A percentile compares a stretch with the other conserved stretches of the same genome.
Evolutionary conservation across 2,113 vertebrate species (phyloP).

Genomic region (Sturnus vulgaris): DNA sequence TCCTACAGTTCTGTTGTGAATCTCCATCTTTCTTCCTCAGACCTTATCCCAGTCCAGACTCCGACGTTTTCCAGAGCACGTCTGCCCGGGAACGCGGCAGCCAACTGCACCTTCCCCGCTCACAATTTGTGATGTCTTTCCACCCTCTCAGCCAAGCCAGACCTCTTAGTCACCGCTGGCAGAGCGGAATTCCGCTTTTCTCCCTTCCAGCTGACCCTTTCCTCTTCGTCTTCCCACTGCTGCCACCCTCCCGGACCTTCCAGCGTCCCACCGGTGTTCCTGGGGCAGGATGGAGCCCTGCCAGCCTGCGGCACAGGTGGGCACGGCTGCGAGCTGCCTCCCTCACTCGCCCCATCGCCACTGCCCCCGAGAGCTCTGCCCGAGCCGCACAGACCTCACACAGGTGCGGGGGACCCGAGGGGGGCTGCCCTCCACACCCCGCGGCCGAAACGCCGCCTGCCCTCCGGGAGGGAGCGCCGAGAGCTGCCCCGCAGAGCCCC

Average conservation of each 20-base stretch:
- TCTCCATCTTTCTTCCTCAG: not conserved
- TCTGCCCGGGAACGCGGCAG: not conserved
- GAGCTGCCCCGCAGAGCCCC: not conserved
- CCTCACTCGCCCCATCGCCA: accelerated
- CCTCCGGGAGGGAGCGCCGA: accelerated
- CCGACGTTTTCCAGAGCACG: not conserved
- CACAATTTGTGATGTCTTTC: not conserved
- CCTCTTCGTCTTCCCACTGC: not conserved
- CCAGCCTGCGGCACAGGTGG: not conserved
- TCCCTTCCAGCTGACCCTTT: not conserved
- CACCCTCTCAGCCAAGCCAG: not conserved
- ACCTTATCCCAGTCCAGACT: not conserved
- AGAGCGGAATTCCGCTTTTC: not conserved
- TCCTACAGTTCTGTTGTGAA: not conserved
- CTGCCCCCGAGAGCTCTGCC: not conserved
- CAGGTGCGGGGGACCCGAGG: accelerated
- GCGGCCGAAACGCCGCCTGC: accelerated
- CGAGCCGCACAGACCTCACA: accelerated
- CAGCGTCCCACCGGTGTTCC: accelerated
- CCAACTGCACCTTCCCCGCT: not conserved
- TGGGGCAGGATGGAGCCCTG: accelerated
- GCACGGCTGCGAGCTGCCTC: not conserved
- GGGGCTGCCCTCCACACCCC: too few species aligned
- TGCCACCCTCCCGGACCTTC: not conserved
- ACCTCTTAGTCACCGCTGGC: not conserved